phyloP scores from a whole-genome alignment of 2,113 vertebrate genomes.

The Echinops telfairi region DNA sequence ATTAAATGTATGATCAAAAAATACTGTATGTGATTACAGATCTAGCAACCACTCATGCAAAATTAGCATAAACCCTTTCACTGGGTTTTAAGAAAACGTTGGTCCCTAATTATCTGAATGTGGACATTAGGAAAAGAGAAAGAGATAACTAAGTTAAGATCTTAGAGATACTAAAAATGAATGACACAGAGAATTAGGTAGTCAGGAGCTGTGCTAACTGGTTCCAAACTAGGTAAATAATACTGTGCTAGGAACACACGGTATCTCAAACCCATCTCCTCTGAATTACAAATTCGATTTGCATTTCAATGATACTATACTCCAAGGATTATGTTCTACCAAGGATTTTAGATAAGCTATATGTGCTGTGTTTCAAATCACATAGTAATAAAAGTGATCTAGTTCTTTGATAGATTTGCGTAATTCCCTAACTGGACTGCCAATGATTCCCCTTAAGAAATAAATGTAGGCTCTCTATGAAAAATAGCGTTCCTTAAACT shows the following conservation, averaged over 20 bases:
- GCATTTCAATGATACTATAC: constrained; percentile 46
- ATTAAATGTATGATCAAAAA: background rate
- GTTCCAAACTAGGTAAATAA: constrained; percentile 45
- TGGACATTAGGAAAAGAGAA: background rate
- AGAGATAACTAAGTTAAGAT: background rate
- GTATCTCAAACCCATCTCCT: constrained; percentile 11
- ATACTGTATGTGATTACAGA: background rate
- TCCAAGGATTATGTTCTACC: constrained; percentile 49
- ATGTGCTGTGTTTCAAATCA: constrained; percentile 67
- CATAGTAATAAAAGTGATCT: constrained; percentile 70
- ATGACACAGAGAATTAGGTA: background rate
- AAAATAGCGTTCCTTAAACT: constrained; percentile 62
- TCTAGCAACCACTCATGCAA: background rate
- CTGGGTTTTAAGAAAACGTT: background rate
- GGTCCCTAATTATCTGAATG: background rate
- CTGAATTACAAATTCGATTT: constrained; percentile 52
- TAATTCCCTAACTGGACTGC: constrained; percentile 69
- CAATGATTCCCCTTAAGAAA: constrained; percentile 72
- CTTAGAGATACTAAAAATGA: background rate
- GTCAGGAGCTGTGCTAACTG: constrained; percentile 14
- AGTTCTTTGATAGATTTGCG: constrained; percentile 69
- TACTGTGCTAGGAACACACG: background rate
- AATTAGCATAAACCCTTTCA: background rate
- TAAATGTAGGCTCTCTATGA: constrained; percentile 2
- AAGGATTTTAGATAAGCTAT: constrained; percentile 67